Conservation (phyloP, 2,888 invertebrate species). For the Trichogramma evanescens region DNA sequence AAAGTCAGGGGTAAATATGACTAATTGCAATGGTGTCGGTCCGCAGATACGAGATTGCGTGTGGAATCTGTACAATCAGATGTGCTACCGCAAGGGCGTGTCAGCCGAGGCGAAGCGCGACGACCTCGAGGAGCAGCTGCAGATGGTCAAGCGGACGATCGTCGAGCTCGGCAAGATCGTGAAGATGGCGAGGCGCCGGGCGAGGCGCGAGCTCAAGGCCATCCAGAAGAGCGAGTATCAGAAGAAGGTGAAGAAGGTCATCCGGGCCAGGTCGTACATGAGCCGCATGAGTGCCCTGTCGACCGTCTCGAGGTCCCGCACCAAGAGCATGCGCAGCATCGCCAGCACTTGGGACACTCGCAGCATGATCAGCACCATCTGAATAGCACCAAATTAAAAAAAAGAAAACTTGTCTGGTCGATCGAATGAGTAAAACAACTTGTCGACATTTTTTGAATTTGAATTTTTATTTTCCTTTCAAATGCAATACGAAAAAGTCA, state of each 20-base stretch:
- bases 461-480: no score
- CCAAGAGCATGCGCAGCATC: slow-evolving; percentile 1
- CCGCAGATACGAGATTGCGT: slow-evolving; percentile 44
- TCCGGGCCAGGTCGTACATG: no score
- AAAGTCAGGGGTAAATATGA: no score
- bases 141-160: slow-evolving; percentile 57
- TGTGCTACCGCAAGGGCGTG: slow-evolving; percentile 54
- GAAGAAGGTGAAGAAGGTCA: no score
- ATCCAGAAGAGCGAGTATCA: no score
- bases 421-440: no score
- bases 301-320: background rate
- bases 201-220: no score
- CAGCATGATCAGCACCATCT: background rate
- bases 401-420: no score
- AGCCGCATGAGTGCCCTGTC: background rate
- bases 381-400: no score
- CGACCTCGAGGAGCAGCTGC: slow-evolving; percentile 57
- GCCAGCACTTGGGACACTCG: background rate
- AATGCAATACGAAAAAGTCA: no score
- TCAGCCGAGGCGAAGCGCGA: slow-evolving; percentile 42
- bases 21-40: slow-evolving; percentile 5
- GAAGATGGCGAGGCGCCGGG: slow-evolving; percentile 20
- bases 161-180: slow-evolving; percentile 51
- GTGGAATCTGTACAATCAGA: slow-evolving; percentile 59
- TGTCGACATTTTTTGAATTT: no score